These are phyloP conservation scores for Papilio helenus DNA, from an alignment of 1,140 invertebrate species.

Conservation along the genomic window DNA sequence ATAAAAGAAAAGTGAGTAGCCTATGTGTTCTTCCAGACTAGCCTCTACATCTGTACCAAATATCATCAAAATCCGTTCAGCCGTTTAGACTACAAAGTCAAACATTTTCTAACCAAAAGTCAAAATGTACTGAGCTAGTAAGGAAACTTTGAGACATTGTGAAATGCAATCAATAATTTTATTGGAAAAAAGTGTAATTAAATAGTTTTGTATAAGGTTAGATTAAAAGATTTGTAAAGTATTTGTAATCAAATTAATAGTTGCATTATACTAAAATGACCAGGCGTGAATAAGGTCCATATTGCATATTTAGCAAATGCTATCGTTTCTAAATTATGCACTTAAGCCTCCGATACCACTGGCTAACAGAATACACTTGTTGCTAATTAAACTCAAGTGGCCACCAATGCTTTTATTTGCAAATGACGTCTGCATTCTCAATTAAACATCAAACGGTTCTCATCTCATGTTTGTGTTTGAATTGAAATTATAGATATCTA, in stretches of 20 bases:
- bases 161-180: not conserved
- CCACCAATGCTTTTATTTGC: constrained; percentile 40
- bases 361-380: constrained; percentile 54
- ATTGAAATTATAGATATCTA: constrained; percentile 14
- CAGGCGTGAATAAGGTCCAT: not conserved
- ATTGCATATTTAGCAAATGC: constrained; percentile 35
- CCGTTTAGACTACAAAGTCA: no score
- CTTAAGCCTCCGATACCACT: constrained; percentile 52
- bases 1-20: no score
- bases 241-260: not conserved
- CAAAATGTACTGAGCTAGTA: not conserved
- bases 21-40: no score
- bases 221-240: no score
- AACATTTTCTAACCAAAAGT: no score
- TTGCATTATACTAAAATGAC: not conserved
- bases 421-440: constrained; percentile 40
- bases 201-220: not conserved
- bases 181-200: no score
- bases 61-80: no score
- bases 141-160: not conserved
- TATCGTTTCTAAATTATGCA: constrained; percentile 46
- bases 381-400: constrained; percentile 58
- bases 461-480: constrained; percentile 26
- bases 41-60: no score
- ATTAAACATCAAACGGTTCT: constrained; percentile 30